phyloP scores from a whole-genome alignment of 64 coral and sea anemone genomes.

The Stylophora pistillata region DNA sequence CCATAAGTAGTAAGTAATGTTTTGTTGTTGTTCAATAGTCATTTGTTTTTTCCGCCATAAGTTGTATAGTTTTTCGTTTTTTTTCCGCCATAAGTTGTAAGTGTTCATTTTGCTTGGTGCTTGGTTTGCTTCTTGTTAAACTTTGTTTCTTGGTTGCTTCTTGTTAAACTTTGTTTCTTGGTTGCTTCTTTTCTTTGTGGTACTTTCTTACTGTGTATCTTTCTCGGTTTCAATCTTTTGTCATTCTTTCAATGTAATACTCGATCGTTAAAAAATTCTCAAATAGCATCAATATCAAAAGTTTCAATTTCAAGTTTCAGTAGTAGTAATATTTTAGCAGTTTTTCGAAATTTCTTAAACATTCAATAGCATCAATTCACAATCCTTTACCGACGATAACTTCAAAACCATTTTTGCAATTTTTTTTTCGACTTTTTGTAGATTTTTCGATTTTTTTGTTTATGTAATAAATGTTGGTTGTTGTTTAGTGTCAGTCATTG shows the following conservation, averaged over 20 bases:
- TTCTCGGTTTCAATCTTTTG: neutral
- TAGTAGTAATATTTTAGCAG: neutral
- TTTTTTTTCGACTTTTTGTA: neutral
- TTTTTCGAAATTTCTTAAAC: neutral
- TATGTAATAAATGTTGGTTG: neutral
- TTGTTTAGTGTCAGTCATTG: neutral
- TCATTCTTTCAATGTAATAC: neutral
- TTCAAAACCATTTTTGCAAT: neutral
- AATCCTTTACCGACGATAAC: neutral
- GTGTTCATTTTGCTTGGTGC: neutral
- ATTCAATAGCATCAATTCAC: neutral
- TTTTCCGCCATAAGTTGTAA: neutral
- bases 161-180: neutral
- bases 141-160: neutral
- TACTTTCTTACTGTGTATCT: neutral
- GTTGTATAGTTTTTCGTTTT: neutral
- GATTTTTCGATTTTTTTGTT: neutral
- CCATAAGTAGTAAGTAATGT: no score
- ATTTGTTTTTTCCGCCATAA: neutral
- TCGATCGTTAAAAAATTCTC: neutral
- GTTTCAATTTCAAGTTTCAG: neutral
- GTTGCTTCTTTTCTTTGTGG: neutral
- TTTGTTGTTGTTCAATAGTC: no score
- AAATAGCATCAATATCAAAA: neutral
- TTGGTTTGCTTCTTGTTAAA: neutral